phyloP scores from a whole-genome alignment of 2,888 invertebrate species.

The Ganaspis brasiliensis region DNA sequence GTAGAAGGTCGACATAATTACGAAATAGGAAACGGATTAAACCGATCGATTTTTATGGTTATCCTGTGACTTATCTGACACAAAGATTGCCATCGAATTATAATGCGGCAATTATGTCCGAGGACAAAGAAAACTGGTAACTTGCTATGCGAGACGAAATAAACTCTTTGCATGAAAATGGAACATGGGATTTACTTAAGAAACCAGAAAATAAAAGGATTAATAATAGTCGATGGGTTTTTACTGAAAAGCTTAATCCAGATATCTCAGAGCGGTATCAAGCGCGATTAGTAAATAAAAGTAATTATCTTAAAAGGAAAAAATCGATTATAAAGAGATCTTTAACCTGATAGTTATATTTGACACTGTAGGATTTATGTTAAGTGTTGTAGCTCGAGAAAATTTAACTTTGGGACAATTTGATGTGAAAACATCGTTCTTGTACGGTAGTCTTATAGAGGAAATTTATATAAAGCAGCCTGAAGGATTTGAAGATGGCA shows the following conservation, averaged over 20 bases:
- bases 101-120: slow-evolving; percentile 49
- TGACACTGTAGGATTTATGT: slow-evolving; percentile 40
- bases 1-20: not conserved
- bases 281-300: slow-evolving; percentile 48
- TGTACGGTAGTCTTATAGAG: slow-evolving; percentile 46
- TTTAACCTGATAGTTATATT: slow-evolving; percentile 49
- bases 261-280: slow-evolving; percentile 46
- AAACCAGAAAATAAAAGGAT: slow-evolving; percentile 63
- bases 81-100: slow-evolving; percentile 44
- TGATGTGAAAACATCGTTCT: slow-evolving; percentile 50
- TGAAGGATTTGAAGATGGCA: slow-evolving; percentile 62
- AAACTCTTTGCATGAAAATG: slow-evolving; percentile 65
- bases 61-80: not conserved
- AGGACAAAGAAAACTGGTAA: slow-evolving; percentile 57
- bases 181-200: slow-evolving; percentile 65
- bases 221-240: slow-evolving; percentile 68
- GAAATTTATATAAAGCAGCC: slow-evolving; percentile 67
- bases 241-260: slow-evolving; percentile 47
- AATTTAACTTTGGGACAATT: slow-evolving; percentile 42
- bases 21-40: not conserved
- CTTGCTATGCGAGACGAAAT: slow-evolving; percentile 66
- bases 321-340: slow-evolving; percentile 50
- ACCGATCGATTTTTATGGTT: not conserved
- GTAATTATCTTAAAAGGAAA: slow-evolving; percentile 43
- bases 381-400: slow-evolving; percentile 46